Evolutionary conservation across 2,888 invertebrate genomes (phyloP).

Genomic region (Pammene fasciana): DNA sequence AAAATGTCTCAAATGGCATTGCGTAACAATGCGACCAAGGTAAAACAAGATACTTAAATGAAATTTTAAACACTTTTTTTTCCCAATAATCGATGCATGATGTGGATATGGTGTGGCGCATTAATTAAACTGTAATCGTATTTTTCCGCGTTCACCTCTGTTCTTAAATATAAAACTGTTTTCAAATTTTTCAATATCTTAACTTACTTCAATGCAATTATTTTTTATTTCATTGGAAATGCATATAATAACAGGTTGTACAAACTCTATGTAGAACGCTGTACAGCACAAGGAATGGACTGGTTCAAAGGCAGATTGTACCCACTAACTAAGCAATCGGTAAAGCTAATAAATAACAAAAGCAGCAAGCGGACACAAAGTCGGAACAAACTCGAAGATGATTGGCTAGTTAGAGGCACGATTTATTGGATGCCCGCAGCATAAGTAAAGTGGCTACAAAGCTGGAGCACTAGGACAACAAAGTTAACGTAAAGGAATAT

Average conservation of each 20-base stretch:
- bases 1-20: no score
- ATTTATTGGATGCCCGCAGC: constrained; percentile 17
- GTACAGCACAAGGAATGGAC: neutral
- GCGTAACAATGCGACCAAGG: no score
- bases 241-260: neutral
- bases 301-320: neutral
- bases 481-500: constrained; percentile 2
- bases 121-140: no score
- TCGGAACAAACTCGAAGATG: constrained; percentile 22
- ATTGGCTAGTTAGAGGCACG: constrained; percentile 26
- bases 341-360: constrained; percentile 21
- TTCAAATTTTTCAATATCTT: no score
- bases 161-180: no score
- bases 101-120: no score
- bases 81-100: no score
- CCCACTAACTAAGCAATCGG: constrained; percentile 8
- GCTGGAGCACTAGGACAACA: constrained; percentile 5
- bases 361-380: constrained; percentile 23
- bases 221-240: no score
- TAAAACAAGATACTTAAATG: no score
- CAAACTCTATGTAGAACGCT: neutral
- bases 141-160: no score
- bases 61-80: no score
- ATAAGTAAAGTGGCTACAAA: constrained; percentile 9
- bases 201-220: no score